These are phyloP conservation scores for Synanthedon formicaeformis DNA, from an alignment of 2,888 invertebrate genomes.

Conservation along the genomic window DNA sequence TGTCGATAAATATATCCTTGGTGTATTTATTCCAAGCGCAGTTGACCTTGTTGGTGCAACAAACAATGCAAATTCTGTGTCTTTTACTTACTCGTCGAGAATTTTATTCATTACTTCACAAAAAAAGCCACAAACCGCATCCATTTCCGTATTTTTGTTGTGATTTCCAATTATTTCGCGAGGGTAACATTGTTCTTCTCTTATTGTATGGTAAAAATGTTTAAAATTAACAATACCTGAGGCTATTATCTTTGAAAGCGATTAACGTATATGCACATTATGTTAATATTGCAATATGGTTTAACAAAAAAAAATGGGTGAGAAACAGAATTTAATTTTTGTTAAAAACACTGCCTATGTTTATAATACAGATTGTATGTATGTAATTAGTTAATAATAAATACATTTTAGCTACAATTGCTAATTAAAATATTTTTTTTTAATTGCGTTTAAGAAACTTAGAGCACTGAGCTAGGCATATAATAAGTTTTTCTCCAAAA, in stretches of 20 bases:
- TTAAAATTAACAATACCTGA: neutral
- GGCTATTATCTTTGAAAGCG: neutral
- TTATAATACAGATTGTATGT: too few relatives aligned
- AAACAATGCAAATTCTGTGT: conserved; percentile 14
- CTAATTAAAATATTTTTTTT: too few relatives aligned
- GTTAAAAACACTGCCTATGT: too few relatives aligned
- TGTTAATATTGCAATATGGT: too few relatives aligned
- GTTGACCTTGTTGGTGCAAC: conserved; percentile 15
- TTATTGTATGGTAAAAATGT: neutral
- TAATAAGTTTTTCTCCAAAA: too few relatives aligned
- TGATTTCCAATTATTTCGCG: conserved; percentile 27
- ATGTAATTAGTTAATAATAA: too few relatives aligned
- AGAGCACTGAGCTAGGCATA: too few relatives aligned
- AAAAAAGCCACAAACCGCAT: conserved; percentile 45
- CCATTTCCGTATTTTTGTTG: conserved; percentile 41
- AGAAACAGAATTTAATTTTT: too few relatives aligned
- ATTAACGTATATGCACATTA: neutral
- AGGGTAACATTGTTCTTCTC: neutral
- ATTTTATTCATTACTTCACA: conserved; percentile 19
- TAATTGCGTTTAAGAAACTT: too few relatives aligned
- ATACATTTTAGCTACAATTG: too few relatives aligned
- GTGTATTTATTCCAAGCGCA: conserved; percentile 11
- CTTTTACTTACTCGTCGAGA: conserved; percentile 17
- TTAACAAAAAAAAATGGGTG: too few relatives aligned
- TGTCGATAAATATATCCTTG: neutral